These are phyloP conservation scores for Aramus guarauna DNA, from an alignment of 2,113 vertebrate genomes.

Conservation along the genomic window DNA sequence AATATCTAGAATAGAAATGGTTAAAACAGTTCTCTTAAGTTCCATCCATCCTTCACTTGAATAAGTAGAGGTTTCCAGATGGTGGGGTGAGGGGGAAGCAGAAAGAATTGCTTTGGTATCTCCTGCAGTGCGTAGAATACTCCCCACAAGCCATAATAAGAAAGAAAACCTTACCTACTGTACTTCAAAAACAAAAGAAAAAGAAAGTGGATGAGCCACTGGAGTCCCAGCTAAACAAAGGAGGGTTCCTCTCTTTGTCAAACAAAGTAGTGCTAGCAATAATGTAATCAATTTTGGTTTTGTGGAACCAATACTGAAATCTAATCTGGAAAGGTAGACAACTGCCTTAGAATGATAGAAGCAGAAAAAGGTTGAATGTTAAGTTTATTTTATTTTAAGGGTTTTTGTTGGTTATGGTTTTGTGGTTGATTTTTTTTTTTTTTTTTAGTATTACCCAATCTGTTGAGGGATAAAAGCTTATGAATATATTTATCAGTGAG, in stretches of 20 bases:
- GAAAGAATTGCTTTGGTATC: neutral
- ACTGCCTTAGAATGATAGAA: neutral
- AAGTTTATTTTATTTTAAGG: neutral
- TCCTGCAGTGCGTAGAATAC: neutral
- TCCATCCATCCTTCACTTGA: neutral
- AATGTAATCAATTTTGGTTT: neutral
- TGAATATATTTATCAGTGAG: neutral
- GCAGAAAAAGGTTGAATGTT: neutral
- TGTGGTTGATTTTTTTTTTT: neutral
- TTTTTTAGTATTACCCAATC: neutral
- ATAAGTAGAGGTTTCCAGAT: neutral
- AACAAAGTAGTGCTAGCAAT: neutral
- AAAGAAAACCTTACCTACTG: neutral
- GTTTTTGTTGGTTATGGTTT: neutral
- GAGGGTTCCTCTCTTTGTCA: neutral
- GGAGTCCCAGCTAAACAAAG: neutral
- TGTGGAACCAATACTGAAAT: neutral
- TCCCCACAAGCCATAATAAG: neutral
- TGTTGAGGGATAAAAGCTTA: neutral
- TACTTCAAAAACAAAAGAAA: neutral
- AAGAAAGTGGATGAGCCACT: neutral
- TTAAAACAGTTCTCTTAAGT: neutral
- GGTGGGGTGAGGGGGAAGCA: neutral
- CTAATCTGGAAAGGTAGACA: neutral
- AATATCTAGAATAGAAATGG: neutral